Conservation (phyloP, 2,888 invertebrate species). For the Rhorus exstirpatorius region DNA sequence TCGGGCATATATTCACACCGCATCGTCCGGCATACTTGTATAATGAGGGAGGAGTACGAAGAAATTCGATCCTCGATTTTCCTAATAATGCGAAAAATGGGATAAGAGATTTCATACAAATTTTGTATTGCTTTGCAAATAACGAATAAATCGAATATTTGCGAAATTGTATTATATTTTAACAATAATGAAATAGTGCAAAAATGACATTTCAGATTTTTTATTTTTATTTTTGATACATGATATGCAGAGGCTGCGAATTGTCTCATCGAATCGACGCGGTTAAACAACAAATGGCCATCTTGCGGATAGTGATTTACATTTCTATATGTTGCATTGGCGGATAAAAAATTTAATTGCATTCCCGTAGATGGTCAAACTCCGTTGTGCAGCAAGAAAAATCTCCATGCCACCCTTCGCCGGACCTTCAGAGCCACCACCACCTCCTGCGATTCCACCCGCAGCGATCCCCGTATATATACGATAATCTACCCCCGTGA, state of each 20-base stretch:
- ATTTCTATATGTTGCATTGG: not conserved
- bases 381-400: not conserved
- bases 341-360: not conserved
- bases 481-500: slow-evolving; percentile 69
- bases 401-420: slow-evolving; percentile 6
- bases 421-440: not conserved
- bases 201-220: not conserved
- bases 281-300: too few relatives aligned
- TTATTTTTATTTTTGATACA: too few relatives aligned
- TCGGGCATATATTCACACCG: not conserved
- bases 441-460: slow-evolving; percentile 5
- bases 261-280: too few relatives aligned
- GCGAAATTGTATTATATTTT: not conserved
- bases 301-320: not conserved
- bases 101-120: not conserved
- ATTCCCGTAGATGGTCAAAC: not conserved
- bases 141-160: not conserved
- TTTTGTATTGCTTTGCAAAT: not conserved
- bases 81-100: not conserved
- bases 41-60: not conserved
- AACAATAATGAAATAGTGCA: not conserved
- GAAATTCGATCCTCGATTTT: not conserved
- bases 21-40: not conserved
- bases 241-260: too few relatives aligned
- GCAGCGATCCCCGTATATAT: not conserved